Evolutionary conservation across 2,113 vertebrate genomes (phyloP), one percentile per base, ranked within the genome.

Genomic region (Heliornis fulica): DNA sequence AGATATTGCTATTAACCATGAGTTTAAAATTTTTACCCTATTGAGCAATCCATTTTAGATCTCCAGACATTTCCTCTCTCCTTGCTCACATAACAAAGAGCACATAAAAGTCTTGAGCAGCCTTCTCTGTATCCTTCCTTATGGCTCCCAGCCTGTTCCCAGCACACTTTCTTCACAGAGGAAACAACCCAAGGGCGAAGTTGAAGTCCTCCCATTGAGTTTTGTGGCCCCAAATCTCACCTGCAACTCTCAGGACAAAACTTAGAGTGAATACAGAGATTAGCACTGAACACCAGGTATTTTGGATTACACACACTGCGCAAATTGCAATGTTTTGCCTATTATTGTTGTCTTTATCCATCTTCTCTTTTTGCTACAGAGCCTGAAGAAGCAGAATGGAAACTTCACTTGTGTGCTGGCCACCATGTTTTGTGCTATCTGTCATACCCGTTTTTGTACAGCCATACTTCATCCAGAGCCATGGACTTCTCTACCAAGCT

Each of bases 401-500:
- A 63, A 43, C 13, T 38, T 34, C 65, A 38, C 31, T 46, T 1
- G 0, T 6, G 3, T n/a, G 43, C 29, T 76, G 57, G 26, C 17
- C 51, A 11, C 12, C 0, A 0, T 40, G 32, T 50, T 64, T 76
- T 50, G 16, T 71, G 76, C n/a, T 34, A 13, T 19, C 80, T 66
- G 36, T 40, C 61, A 43, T 0, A 0, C 15, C 34, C 63, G 29
- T 3, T 83, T 66, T 20, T 4, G 1, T 18, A 7, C 31, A 74
- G 66, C 57, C 0, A 0, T 11, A 3, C 20, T 46, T 79, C 0
- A 0, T 43, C 48, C 68, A 53, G 50, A 61, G 64, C 45, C 77
- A 66, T 0, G 0, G 64, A 23, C 15, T 11, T 9, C 5, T 4
- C 5, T 2, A 11, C n/a, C 32, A 2, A 50, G 28, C 36, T n/a